Evolutionary conservation across 1,140 invertebrate species (phyloP).

Genomic region (Oscheius sp.): DNA sequence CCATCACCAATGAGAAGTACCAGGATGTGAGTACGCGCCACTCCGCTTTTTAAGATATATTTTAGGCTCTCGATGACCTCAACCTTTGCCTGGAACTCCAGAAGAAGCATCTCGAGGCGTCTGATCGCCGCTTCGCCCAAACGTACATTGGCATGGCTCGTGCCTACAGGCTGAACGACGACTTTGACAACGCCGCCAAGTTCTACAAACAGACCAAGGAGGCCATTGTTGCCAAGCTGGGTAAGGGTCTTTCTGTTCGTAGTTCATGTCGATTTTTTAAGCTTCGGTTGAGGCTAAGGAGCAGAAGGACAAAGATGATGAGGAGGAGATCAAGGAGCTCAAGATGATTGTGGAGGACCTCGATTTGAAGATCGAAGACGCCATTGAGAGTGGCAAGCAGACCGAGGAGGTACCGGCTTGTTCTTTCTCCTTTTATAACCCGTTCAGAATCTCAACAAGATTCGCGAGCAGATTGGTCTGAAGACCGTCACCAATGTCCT

Average conservation of each 20-base stretch:
- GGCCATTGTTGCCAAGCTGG: not conserved
- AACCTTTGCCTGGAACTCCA: not conserved
- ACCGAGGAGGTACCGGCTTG: no score
- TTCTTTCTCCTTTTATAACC: no score
- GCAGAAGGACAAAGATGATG: not conserved
- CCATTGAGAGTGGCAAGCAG: not conserved
- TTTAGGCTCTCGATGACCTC: not conserved
- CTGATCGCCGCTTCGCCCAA: not conserved
- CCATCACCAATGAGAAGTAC: not conserved
- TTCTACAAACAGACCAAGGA: not conserved
- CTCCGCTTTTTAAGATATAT: not conserved
- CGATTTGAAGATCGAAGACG: conserved; percentile 2
- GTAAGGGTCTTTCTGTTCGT: not conserved
- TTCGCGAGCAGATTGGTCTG: not conserved
- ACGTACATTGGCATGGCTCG: not conserved
- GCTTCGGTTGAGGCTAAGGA: not conserved
- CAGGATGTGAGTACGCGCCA: not conserved
- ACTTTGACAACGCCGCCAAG: not conserved
- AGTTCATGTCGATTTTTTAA: not conserved
- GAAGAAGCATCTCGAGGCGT: not conserved
- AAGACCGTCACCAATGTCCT: not conserved
- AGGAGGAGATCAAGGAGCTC: not conserved
- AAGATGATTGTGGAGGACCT: not conserved
- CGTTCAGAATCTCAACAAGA: not conserved
- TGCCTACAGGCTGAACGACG: not conserved